These are phyloP conservation scores for Henicopernis longicauda DNA, from an alignment of 2,113 vertebrate genomes.

Conservation along the genomic window DNA sequence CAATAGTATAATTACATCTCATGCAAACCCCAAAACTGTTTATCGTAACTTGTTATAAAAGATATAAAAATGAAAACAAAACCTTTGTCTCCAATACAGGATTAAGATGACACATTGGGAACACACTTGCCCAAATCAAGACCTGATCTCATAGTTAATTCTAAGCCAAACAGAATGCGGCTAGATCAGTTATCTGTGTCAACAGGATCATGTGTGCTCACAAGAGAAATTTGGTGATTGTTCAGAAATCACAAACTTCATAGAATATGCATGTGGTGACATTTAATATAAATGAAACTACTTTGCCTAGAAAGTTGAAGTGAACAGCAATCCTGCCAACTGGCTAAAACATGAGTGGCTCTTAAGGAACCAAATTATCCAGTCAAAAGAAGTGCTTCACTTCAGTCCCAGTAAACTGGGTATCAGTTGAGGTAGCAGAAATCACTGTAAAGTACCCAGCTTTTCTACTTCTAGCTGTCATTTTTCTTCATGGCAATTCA, in stretches of 20 bases:
- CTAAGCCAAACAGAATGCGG: neutral
- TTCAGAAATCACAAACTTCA: neutral
- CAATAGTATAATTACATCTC: conserved; percentile 29
- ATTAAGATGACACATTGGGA: neutral
- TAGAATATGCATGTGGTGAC: neutral
- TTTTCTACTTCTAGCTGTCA: neutral
- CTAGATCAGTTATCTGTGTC: neutral
- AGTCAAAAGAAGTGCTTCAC: neutral
- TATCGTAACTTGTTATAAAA: neutral
- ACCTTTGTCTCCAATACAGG: neutral
- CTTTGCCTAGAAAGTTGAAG: neutral
- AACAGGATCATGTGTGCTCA: neutral
- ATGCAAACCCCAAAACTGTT: neutral
- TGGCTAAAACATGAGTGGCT: neutral
- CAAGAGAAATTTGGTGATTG: neutral
- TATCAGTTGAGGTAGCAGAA: neutral
- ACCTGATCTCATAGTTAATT: neutral
- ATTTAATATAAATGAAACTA: neutral
- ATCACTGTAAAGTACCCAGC: neutral
- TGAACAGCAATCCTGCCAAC: neutral
- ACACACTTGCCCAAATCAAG: neutral
- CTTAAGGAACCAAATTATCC: neutral
- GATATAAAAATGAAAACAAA: neutral
- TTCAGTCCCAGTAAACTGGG: neutral
- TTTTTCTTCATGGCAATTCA: neutral